Conservation (phyloP, 2,113 vertebrate genomes). For the Strix uralensis region DNA sequence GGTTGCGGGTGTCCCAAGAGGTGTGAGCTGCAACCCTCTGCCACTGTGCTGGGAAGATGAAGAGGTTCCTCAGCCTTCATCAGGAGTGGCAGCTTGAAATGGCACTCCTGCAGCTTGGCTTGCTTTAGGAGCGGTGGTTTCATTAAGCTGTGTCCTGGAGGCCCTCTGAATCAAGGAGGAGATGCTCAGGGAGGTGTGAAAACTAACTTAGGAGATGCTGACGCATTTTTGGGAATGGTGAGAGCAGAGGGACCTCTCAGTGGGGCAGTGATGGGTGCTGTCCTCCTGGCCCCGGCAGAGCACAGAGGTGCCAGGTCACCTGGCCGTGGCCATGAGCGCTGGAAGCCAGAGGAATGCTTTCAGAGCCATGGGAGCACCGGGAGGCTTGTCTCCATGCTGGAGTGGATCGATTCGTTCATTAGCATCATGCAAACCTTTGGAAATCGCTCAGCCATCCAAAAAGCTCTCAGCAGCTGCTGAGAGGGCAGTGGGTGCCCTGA, state of each 20-base stretch:
- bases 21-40: not conserved
- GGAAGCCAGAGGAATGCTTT: not conserved
- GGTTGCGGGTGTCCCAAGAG: rapidly evolving
- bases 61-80: not conserved
- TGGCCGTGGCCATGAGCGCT: rapidly evolving
- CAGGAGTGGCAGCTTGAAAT: not conserved
- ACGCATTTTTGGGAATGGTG: not conserved
- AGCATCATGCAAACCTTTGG: not conserved
- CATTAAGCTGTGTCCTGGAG: not conserved
- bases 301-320: not conserved
- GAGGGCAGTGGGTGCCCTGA: not conserved
- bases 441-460: not conserved
- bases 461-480: not conserved
- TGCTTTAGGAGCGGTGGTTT: not conserved
- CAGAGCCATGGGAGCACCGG: no score
- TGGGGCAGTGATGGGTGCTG: not conserved
- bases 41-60: not conserved
- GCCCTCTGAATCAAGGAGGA: not conserved
- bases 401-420: rapidly evolving
- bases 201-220: rapidly evolving
- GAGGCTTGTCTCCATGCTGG: not conserved
- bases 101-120: not conserved
- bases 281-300: not conserved
- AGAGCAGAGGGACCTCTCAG: not conserved
- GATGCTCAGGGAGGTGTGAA: not conserved